Base-by-base conservation (phyloP, 2,797 vertebrate species). In the Lacerta viridis region DNA sequence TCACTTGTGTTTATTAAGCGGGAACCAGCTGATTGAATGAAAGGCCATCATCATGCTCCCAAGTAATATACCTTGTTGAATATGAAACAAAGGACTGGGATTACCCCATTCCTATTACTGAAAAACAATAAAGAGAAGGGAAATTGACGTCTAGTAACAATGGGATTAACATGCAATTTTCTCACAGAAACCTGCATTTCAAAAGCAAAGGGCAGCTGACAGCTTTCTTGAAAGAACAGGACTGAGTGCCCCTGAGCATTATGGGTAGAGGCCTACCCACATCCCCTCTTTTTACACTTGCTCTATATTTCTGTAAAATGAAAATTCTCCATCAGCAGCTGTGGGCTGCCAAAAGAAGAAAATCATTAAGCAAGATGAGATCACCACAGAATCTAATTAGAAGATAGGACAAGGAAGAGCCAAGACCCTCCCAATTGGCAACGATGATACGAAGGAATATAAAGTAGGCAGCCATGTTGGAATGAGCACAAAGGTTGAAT, bases 21-120 rank as follows among this genome's bases (percentile, higher is more conserved):
- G 17, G 18, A 61, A 61, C 59, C 18, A 61, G 17, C 17, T 23
- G 17, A 61, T 0, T 71, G 25, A 66, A 1, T 15, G 0, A 33
- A 5, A 85, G 36, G 43, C n/a, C 13, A 39, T 27, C 36, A 81
- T 20, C 15, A 29, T 59, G 41, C 39, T 69, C 15, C 46, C 13
- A 61, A 33, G 7, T 77, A 83, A 78, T 9, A 59, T 1, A 2
- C 41, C 50, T 85, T 1, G 0, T 7, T 36, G 27, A 8, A 27
- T 27, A 50, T 72, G 74, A 87, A 88, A 69, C 81, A 80, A 23
- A 82, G 18, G 0, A 55, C 7, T 86, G 4, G 75, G 7, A 87
- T 7, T 71, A 77, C 3, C 43, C 50, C 0, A 0, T 6, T 75
- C 27, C 74, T 50, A 20, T 83, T 25, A 78, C 9, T 2, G 0